Percentiles rank a stretch among this genome's conserved stretches.
Evolutionary conservation across 1,140 invertebrate genomes (phyloP).

Genomic region (Drosophila guanche): DNA sequence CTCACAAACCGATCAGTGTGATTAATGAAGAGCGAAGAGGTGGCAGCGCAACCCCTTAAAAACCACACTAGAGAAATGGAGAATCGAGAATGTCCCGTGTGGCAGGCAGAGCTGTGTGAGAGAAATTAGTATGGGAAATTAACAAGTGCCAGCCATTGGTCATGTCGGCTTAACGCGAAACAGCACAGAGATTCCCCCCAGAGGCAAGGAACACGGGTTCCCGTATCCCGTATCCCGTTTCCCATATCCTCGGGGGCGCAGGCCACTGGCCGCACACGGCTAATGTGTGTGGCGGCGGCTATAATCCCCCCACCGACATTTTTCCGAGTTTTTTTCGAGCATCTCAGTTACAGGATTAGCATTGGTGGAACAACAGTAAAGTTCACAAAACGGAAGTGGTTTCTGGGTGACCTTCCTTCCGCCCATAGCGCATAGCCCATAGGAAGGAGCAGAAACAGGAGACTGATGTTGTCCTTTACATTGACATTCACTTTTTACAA

Average conservation of each 20-base stretch:
- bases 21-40: slow-evolving; percentile 66
- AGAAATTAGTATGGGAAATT: slow-evolving; percentile 71
- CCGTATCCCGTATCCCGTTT: not conserved
- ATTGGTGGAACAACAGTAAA: slow-evolving; percentile 19
- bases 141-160: slow-evolving; percentile 76
- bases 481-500: slow-evolving; percentile 47
- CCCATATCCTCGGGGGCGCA: slow-evolving; percentile 3
- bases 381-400: slow-evolving; percentile 30
- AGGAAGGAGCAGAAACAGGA: not conserved
- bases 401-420: slow-evolving; percentile 1
- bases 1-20: slow-evolving; percentile 77
- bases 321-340: slow-evolving; percentile 17
- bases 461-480: slow-evolving; percentile 2
- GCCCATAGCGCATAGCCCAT: no score
- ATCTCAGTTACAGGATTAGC: slow-evolving; percentile 69
- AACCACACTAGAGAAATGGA: slow-evolving; percentile 30
- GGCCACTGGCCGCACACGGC: slow-evolving; percentile 16
- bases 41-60: slow-evolving; percentile 35
- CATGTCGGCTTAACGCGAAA: slow-evolving; percentile 66
- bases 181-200: slow-evolving; percentile 14
- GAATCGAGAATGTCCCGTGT: slow-evolving; percentile 12
- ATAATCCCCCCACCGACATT: slow-evolving; percentile 58
- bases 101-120: slow-evolving; percentile 5
- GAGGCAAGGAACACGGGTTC: slow-evolving; percentile 6
- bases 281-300: slow-evolving; percentile 54